Evolutionary conservation across 2,888 invertebrate species (phyloP).

Genomic region (Lasioglossum villosulum): DNA sequence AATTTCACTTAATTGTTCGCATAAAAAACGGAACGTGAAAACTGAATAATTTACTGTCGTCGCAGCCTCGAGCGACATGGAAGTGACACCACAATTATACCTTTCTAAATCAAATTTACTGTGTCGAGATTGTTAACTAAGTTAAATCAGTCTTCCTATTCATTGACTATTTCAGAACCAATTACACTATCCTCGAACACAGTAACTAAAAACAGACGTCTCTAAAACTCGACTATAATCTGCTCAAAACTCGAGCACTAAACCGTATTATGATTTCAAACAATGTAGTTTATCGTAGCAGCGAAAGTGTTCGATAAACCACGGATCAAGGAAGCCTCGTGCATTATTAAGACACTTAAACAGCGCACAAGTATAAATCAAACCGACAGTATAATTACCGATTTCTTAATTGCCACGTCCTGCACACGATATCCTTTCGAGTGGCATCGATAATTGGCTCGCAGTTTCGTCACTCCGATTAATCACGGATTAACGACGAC

Average conservation of each 20-base stretch:
- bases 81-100: neutral
- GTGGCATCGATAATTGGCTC: conserved; percentile 46
- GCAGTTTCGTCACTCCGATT: conserved; percentile 45
- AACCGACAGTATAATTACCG: conserved; percentile 17
- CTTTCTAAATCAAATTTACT: neutral
- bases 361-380: neutral
- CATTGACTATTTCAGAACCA: neutral
- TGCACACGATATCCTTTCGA: conserved; percentile 2
- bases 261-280: neutral
- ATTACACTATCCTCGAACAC: neutral
- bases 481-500: conserved; percentile 49
- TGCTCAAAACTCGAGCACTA: neutral
- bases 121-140: neutral
- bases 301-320: neutral
- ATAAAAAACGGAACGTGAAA: neutral
- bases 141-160: neutral
- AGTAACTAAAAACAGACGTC: neutral
- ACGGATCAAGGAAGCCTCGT: neutral
- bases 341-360: neutral
- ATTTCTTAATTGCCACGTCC: conserved; percentile 41
- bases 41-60: neutral
- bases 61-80: neutral
- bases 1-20: neutral
- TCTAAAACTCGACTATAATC: neutral
- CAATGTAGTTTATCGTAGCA: neutral